Percentiles rank a stretch among this genome's conserved stretches.
phyloP scores from a whole-genome alignment of 2,113 vertebrate genomes.

The Galemys pyrenaicus region DNA sequence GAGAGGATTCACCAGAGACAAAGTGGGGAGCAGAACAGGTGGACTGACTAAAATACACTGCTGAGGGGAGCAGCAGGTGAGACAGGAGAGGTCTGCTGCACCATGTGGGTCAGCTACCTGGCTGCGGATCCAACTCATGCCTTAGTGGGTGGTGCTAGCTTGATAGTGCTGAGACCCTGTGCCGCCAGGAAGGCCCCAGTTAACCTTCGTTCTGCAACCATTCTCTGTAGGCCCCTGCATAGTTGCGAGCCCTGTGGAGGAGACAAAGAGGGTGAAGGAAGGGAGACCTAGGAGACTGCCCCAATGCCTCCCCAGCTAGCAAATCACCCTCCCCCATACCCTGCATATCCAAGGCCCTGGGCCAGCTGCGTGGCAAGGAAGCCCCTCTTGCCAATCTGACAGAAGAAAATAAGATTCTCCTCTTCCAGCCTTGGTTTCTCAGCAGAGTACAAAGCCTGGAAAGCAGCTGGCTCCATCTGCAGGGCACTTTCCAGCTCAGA shows the following conservation, averaged over 20 bases:
- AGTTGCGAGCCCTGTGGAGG: conserved; percentile 87
- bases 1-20: too few relatives aligned
- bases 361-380: conserved; percentile 84
- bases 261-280: neutral
- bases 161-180: too few relatives aligned
- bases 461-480: conserved; percentile 83
- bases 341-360: conserved; percentile 81
- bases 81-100: too few relatives aligned
- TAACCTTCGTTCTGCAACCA: conserved; percentile 82
- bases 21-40: too few relatives aligned
- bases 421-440: conserved; percentile 84
- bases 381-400: conserved; percentile 86
- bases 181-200: neutral
- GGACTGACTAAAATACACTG: too few relatives aligned
- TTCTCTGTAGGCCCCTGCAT: conserved; percentile 86
- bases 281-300: neutral
- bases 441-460: conserved; percentile 83
- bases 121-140: too few relatives aligned
- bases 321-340: neutral
- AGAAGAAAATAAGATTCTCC: conserved; percentile 88
- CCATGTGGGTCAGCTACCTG: too few relatives aligned
- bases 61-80: too few relatives aligned
- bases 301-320: neutral
- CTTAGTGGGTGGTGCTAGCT: too few relatives aligned
- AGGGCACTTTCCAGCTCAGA: conserved; percentile 83